Evolutionary conservation across 2,113 vertebrate species (phyloP).

Genomic region (Glareola pratincola): DNA sequence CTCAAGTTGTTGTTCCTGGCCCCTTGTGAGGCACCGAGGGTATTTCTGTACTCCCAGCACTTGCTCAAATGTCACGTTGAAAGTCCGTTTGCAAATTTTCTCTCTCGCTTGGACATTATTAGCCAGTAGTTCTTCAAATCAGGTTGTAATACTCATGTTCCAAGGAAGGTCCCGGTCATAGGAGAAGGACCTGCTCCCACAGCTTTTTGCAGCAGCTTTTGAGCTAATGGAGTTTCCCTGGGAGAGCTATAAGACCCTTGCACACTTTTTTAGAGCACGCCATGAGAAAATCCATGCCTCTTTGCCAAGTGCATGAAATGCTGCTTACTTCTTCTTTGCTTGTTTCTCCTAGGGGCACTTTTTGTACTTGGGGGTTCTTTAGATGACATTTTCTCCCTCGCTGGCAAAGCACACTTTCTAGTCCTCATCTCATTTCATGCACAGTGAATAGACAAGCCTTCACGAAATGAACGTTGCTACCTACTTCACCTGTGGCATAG

Average conservation of each 20-base stretch:
- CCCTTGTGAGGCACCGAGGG: not conserved
- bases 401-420: not conserved
- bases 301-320: not conserved
- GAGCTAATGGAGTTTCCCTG: not conserved
- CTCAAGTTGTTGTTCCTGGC: not conserved
- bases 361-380: not conserved
- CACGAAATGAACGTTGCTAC: not conserved
- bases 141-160: not conserved
- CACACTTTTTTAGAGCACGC: not conserved
- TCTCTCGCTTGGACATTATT: not conserved
- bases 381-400: not conserved
- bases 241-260: not conserved
- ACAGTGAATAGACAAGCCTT: not conserved
- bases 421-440: not conserved
- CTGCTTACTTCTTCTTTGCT: not conserved
- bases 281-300: not conserved
- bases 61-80: not conserved
- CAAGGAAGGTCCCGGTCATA: not conserved
- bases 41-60: not conserved
- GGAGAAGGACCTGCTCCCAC: rapidly evolving
- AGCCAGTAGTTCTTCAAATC: not conserved
- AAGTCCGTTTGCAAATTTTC: not conserved
- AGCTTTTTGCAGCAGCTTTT: not conserved
- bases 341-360: not conserved
- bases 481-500: not conserved